A percentile compares a stretch with the other conserved stretches of the same genome.
Evolutionary conservation across 2,113 vertebrate species (phyloP).

Genomic region (Atrichornis clamosus): DNA sequence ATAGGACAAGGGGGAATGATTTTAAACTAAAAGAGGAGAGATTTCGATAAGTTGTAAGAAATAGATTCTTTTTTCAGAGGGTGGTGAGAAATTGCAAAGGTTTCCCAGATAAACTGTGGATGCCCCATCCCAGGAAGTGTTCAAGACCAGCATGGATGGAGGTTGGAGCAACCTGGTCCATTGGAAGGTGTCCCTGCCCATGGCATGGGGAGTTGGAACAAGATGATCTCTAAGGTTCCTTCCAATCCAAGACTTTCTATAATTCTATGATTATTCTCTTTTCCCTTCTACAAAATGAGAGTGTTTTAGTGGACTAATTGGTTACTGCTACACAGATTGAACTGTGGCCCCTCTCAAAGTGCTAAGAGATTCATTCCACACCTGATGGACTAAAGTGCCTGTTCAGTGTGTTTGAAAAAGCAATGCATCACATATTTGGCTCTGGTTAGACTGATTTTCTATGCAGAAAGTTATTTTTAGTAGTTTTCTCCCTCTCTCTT

Average conservation of each 20-base stretch:
- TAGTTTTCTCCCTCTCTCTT: neutral
- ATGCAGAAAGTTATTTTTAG: neutral
- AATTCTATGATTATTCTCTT: neutral
- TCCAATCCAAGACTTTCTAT: neutral
- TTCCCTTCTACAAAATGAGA: neutral
- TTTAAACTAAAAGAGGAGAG: neutral
- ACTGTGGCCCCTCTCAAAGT: neutral
- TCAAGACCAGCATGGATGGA: neutral
- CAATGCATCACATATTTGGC: neutral
- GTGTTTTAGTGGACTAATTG: neutral
- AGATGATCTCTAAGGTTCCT: neutral
- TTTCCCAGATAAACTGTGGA: neutral
- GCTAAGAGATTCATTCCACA: neutral
- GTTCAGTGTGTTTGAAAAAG: neutral
- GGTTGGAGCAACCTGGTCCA: rapidly evolving
- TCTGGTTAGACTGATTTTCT: neutral
- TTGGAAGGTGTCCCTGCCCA: neutral
- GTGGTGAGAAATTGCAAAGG: neutral
- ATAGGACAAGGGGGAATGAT: neutral
- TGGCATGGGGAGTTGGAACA: neutral
- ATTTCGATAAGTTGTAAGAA: neutral
- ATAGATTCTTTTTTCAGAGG: neutral
- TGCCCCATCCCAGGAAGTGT: neutral
- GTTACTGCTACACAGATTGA: neutral
- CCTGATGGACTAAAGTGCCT: neutral